Conservation (phyloP, 2,888 invertebrate genomes). For the Dicranocentrus wangi region DNA sequence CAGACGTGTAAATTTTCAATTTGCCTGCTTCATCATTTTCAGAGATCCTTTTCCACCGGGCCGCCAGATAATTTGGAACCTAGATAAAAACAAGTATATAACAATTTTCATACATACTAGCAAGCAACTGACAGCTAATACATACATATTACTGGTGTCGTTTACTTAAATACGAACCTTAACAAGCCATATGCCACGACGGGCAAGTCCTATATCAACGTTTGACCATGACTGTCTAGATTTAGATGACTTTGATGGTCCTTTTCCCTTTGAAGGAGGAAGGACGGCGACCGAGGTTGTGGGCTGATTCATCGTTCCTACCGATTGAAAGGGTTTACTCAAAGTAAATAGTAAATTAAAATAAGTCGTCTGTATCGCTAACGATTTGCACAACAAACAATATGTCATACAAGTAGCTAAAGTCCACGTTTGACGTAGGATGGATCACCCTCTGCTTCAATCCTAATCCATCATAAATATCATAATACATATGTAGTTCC, state of each 20-base stretch:
- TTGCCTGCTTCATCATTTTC: constrained; percentile 95
- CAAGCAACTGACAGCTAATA: constrained; percentile 2
- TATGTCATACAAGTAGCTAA: too few relatives aligned
- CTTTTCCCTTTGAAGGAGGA: not conserved
- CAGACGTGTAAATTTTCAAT: constrained; percentile 82
- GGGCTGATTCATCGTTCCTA: constrained; percentile 51
- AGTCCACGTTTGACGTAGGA: too few relatives aligned
- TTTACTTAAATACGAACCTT: constrained; percentile 82
- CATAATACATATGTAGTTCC: too few relatives aligned
- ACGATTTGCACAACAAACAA: too few relatives aligned
- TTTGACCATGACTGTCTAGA: constrained; percentile 74
- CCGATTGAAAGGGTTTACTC: too few relatives aligned
- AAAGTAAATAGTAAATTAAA: too few relatives aligned
- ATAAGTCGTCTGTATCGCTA: too few relatives aligned
- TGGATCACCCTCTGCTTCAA: too few relatives aligned
- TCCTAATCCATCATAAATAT: too few relatives aligned
- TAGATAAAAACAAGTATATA: constrained; percentile 72
- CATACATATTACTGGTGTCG: too few relatives aligned
- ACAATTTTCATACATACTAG: not conserved
- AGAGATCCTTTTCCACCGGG: constrained; percentile 94
- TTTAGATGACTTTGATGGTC: constrained; percentile 16
- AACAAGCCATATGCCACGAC: constrained; percentile 95
- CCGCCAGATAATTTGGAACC: constrained; percentile 94
- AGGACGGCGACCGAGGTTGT: not conserved
- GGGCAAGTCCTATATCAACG: constrained; percentile 90